Percentiles rank a stretch among this genome's conserved stretches.
Evolutionary conservation across 2,797 vertebrate genomes (phyloP).

Genomic region (Leuciscus waleckii): DNA sequence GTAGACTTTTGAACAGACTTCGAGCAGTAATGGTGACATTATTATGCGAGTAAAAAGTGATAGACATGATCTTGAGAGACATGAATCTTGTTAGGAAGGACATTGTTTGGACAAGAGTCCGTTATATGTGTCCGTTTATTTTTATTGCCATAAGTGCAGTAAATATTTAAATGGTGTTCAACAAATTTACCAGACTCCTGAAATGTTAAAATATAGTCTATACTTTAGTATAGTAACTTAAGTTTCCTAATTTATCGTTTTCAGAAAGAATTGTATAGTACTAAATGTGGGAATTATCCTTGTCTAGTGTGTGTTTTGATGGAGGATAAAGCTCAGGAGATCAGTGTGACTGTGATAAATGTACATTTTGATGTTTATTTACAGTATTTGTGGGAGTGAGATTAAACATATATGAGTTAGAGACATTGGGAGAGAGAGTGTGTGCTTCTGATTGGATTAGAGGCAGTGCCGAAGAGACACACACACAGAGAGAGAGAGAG

Average conservation of each 20-base stretch:
- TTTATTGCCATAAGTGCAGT: not conserved
- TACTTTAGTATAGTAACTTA: not conserved
- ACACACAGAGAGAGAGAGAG: constrained; percentile 46
- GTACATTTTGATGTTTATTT: constrained; percentile 48
- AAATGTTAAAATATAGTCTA: not conserved
- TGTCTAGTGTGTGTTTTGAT: not conserved
- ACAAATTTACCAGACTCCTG: not conserved
- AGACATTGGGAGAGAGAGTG: constrained; percentile 25
- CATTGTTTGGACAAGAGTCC: not conserved
- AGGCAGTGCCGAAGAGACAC: constrained; percentile 62
- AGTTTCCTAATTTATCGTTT: not conserved
- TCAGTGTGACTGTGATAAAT: constrained; percentile 23
- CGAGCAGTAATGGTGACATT: not conserved
- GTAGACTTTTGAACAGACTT: no score
- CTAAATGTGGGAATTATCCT: not conserved
- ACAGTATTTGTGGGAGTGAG: constrained; percentile 31
- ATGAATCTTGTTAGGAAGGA: not conserved
- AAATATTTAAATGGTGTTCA: not conserved
- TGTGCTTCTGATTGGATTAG: constrained; percentile 55
- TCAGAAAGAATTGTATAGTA: not conserved
- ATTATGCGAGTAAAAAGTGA: not conserved
- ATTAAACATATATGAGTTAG: not conserved
- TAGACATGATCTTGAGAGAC: not conserved
- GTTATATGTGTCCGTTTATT: not conserved
- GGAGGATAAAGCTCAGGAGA: not conserved